These are phyloP conservation scores for Ophion ellenae DNA, from an alignment of 2,888 invertebrate species.

Conservation along the genomic window DNA sequence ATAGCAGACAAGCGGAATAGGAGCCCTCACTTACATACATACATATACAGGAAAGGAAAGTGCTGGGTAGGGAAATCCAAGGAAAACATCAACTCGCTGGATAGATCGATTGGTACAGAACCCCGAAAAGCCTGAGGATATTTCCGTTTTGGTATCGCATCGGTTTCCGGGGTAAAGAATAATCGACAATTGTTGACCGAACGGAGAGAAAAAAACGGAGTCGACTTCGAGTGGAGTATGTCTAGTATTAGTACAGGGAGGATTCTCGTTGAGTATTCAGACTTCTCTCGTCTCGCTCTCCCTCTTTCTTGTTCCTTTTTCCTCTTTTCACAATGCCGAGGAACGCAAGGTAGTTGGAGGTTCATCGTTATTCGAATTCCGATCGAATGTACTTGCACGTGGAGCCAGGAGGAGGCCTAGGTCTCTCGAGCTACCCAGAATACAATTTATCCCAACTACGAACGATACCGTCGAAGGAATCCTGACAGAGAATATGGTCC, in stretches of 20 bases:
- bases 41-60: constrained; percentile 9
- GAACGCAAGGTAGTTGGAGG: constrained; percentile 50
- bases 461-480: constrained; percentile 54
- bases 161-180: constrained; percentile 36
- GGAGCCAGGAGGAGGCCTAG: constrained; percentile 32
- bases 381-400: constrained; percentile 51
- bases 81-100: constrained; percentile 22
- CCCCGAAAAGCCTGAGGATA: constrained; percentile 1
- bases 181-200: constrained; percentile 54
- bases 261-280: constrained; percentile 36
- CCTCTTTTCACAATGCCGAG: constrained; percentile 38
- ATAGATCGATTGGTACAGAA: constrained; percentile 12
- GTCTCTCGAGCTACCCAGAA: constrained; percentile 54
- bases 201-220: constrained; percentile 16
- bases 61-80: constrained; percentile 16
- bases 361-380: constrained; percentile 65
- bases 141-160: constrained; percentile 45
- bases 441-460: constrained; percentile 49
- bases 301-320: constrained; percentile 20
- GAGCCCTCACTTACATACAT: not conserved
- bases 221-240: constrained; percentile 21
- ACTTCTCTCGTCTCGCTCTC: constrained; percentile 29
- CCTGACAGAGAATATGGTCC: constrained; percentile 21
- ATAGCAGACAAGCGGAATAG: not conserved
- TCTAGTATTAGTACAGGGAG: constrained; percentile 31